Percentiles rank a stretch among this genome's conserved stretches.
phyloP scores from a whole-genome alignment of 2,888 invertebrate genomes.

The Lepidonotus clava region DNA sequence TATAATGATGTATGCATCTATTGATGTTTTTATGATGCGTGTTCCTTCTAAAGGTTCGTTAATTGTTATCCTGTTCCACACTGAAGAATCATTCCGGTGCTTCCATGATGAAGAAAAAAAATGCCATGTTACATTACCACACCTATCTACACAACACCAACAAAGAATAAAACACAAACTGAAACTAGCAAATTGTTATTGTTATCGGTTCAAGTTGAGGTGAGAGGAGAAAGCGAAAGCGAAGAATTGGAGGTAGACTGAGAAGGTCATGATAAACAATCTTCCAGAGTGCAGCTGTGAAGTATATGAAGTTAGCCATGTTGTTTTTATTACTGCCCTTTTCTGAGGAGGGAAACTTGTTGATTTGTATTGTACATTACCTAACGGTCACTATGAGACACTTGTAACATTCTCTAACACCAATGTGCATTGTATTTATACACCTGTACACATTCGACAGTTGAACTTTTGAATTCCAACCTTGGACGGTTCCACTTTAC shows the following conservation, averaged over 20 bases:
- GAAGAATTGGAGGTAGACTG: not conserved
- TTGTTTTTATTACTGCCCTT: not conserved
- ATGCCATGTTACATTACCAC: not conserved
- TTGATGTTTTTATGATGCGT: too few species aligned
- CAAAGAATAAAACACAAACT: too few species aligned
- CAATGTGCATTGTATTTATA: not conserved
- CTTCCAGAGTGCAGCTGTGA: constrained; percentile 5
- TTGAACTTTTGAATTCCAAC: not conserved
- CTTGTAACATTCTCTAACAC: not conserved
- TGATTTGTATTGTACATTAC: not conserved
- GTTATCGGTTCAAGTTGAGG: not conserved
- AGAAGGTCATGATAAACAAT: not conserved
- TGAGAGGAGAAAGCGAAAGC: not conserved
- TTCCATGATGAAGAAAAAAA: not conserved
- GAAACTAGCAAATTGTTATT: not conserved
- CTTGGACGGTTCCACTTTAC: not conserved
- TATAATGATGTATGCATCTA: too few species aligned
- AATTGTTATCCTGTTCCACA: too few species aligned
- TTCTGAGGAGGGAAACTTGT: not conserved
- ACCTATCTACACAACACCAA: not conserved
- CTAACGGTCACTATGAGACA: not conserved
- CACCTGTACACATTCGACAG: not conserved
- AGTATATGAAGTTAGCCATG: not conserved
- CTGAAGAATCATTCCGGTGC: too few species aligned
- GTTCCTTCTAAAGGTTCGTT: too few species aligned